These are phyloP conservation scores for Oreocharis arfaki DNA, from an alignment of 2,113 vertebrate genomes.

Conservation along the genomic window DNA sequence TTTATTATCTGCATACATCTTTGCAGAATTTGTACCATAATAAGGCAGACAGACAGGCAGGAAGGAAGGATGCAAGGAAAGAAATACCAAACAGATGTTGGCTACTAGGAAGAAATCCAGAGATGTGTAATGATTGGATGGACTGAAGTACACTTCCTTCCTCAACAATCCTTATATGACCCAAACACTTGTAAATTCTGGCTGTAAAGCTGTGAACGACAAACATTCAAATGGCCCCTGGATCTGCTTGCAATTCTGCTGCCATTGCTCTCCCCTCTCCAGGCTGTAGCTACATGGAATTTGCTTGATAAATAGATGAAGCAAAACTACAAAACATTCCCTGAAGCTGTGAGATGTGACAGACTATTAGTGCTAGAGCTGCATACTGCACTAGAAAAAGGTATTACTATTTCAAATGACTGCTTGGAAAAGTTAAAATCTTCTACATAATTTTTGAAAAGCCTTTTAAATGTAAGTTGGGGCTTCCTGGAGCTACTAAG, in stretches of 20 bases:
- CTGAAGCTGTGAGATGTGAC: neutral
- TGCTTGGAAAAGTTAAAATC: neutral
- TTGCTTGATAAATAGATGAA: slow-evolving; percentile 29
- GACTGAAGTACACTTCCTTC: neutral
- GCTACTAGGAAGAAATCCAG: neutral
- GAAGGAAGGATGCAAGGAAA: neutral
- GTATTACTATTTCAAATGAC: neutral
- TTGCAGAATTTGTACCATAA: neutral
- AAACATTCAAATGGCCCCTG: neutral
- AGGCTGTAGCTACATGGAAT: neutral
- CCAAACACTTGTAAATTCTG: slow-evolving; percentile 8
- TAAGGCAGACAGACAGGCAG: neutral
- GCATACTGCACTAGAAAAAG: neutral
- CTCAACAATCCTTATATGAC: neutral
- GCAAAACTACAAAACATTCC: neutral
- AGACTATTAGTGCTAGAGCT: neutral
- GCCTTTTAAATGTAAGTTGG: neutral
- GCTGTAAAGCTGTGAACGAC: neutral
- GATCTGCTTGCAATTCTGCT: neutral
- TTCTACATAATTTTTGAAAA: neutral
- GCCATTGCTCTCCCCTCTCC: neutral
- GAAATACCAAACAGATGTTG: neutral
- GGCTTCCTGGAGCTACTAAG: neutral
- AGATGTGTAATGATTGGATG: neutral
- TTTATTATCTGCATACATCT: neutral